phyloP scores from a whole-genome alignment of 1,140 invertebrate genomes.

The Batillaria attramentaria region DNA sequence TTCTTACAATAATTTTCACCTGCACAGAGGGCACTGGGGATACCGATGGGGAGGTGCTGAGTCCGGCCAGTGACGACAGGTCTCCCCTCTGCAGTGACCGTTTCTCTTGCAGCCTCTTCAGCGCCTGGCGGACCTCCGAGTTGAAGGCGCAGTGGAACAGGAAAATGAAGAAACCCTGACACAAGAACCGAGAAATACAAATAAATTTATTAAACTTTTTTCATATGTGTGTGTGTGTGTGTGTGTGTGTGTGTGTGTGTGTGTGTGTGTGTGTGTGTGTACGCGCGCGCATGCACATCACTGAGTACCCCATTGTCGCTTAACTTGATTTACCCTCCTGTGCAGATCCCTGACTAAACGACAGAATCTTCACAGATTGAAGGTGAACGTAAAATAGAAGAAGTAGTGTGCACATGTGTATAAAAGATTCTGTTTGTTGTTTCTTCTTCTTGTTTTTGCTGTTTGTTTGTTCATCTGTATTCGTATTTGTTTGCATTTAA shows the following conservation, averaged over 20 bases:
- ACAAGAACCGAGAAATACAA: slow-evolving; percentile 6
- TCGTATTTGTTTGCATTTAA: background rate
- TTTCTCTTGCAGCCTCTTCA: slow-evolving; percentile 19
- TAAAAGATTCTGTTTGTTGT: background rate
- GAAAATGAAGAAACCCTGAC: slow-evolving; percentile 76
- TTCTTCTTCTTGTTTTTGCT: too few species aligned
- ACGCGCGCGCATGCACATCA: background rate
- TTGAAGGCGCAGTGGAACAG: slow-evolving; percentile 73
- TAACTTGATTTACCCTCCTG: background rate
- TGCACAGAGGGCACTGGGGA: slow-evolving; percentile 13
- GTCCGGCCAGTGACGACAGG: slow-evolving; percentile 23
- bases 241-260: too few species aligned
- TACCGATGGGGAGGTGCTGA: slow-evolving; percentile 6
- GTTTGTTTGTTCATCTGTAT: background rate
- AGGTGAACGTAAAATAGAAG: background rate
- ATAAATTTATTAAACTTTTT: background rate
- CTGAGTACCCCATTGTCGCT: background rate
- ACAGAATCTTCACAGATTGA: background rate
- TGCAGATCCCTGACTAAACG: background rate
- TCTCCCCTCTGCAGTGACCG: slow-evolving; percentile 31
- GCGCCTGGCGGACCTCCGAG: slow-evolving; percentile 60
- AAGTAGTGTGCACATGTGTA: background rate
- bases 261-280: background rate
- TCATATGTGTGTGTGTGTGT: too few species aligned
- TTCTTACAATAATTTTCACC: background rate